These are phyloP conservation scores for Rattus rattus DNA, from an alignment of 2,113 vertebrate genomes.

Conservation along the genomic window DNA sequence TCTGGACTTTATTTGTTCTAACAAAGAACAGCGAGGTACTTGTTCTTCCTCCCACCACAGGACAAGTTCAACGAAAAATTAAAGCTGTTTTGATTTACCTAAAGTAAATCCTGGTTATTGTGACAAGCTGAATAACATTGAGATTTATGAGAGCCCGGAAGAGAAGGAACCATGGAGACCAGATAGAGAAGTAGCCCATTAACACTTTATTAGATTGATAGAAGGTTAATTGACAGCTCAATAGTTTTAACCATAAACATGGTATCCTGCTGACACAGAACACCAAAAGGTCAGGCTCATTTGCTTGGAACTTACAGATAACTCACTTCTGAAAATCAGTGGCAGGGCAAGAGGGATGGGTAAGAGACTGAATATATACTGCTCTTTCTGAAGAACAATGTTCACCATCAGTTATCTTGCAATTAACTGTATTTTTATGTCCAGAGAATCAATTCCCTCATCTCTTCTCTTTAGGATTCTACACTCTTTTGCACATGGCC, in stretches of 20 bases:
- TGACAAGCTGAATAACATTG: slow-evolving; percentile 4
- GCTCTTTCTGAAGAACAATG: background rate
- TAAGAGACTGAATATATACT: background rate
- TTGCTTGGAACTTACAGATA: slow-evolving; percentile 33
- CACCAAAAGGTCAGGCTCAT: slow-evolving; percentile 9
- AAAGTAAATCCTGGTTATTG: background rate
- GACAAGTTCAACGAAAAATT: background rate
- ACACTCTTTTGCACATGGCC: too few relatives aligned
- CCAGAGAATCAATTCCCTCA: too few relatives aligned
- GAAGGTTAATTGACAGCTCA: slow-evolving; percentile 61
- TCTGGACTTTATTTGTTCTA: background rate
- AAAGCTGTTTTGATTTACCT: slow-evolving; percentile 25
- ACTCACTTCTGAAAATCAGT: slow-evolving; percentile 38
- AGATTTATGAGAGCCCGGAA: background rate
- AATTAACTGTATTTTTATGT: background rate
- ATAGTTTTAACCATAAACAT: slow-evolving; percentile 54
- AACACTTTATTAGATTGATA: slow-evolving; percentile 60
- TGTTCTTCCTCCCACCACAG: background rate
- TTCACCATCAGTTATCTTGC: background rate
- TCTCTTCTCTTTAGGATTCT: background rate
- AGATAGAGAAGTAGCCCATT: slow-evolving; percentile 58
- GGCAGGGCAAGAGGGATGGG: too few relatives aligned
- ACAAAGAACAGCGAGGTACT: background rate
- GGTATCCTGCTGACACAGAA: slow-evolving; percentile 13
- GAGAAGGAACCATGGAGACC: slow-evolving; percentile 9